Conservation (phyloP, 2,797 vertebrate species). For the Anguilla megastoma region DNA sequence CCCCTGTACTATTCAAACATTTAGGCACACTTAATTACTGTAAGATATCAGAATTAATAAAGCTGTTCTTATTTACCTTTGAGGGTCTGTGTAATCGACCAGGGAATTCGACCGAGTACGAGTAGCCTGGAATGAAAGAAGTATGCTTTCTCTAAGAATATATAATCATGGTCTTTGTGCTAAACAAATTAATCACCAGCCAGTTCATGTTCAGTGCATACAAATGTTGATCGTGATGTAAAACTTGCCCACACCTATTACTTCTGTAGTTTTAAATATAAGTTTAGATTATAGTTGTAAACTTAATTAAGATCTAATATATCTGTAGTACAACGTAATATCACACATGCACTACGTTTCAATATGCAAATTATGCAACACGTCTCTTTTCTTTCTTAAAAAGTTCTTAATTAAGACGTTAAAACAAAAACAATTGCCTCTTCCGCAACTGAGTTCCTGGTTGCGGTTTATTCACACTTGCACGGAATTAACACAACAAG, state of each 20-base stretch:
- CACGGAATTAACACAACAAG: background rate
- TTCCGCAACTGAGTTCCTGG: background rate
- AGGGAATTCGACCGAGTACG: slow-evolving; percentile 72
- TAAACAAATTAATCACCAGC: background rate
- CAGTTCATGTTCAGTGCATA: background rate
- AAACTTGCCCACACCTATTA: background rate
- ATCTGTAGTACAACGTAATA: background rate
- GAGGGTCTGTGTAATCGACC: slow-evolving; percentile 78
- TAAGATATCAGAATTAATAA: background rate
- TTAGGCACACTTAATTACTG: background rate
- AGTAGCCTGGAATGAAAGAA: slow-evolving; percentile 71
- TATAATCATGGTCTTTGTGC: background rate
- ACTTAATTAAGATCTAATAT: background rate
- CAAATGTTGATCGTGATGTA: background rate
- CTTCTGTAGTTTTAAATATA: background rate
- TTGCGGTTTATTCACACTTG: background rate
- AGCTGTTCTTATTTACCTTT: slow-evolving; percentile 75
- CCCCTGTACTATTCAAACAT: background rate
- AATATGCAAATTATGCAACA: background rate
- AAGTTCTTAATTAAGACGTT: background rate
- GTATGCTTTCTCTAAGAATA: background rate
- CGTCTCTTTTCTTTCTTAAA: background rate
- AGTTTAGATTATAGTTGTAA: background rate
- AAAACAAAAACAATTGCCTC: background rate
- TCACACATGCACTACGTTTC: background rate